Conservation (phyloP, 2,888 invertebrate species). For the Acronicta aceris region DNA sequence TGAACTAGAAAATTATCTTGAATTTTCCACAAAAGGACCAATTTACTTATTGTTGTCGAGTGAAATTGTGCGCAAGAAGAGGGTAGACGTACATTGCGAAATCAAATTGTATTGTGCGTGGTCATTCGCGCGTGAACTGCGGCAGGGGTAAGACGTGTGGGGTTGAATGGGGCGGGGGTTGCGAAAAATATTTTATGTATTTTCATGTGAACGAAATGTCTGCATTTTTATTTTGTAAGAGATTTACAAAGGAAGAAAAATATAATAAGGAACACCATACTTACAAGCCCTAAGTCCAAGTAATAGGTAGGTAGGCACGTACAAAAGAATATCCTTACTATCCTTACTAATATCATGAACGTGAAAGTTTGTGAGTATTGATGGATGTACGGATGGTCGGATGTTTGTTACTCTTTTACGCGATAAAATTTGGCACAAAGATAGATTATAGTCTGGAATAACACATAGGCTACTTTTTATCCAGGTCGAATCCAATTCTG, state of each 20-base stretch:
- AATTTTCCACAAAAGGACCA: constrained; percentile 68
- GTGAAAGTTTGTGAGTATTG: no score
- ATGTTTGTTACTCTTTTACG: no score
- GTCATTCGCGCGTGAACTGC: constrained; percentile 73
- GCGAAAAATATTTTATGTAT: constrained; percentile 45
- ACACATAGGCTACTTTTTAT: no score
- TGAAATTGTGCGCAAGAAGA: constrained; percentile 79
- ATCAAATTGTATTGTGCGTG: constrained; percentile 81
- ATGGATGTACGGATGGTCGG: no score
- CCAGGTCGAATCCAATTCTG: no score
- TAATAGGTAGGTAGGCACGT: no score
- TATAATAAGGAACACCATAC: not conserved
- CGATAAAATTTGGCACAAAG: no score
- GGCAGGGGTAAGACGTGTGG: constrained; percentile 67
- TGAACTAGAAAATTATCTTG: constrained; percentile 68
- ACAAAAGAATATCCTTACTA: no score
- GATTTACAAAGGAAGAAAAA: not conserved
- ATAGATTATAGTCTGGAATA: no score
- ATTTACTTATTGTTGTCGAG: constrained; percentile 74
- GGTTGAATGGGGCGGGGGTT: constrained; percentile 30
- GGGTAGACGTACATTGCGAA: constrained; percentile 81
- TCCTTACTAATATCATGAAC: no score
- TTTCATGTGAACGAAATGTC: constrained; percentile 16
- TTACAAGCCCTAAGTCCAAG: no score
- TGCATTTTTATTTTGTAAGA: constrained; percentile 19